Evolutionary conservation across 2,113 vertebrate species (phyloP).

Genomic region (Anolis sagrei): DNA sequence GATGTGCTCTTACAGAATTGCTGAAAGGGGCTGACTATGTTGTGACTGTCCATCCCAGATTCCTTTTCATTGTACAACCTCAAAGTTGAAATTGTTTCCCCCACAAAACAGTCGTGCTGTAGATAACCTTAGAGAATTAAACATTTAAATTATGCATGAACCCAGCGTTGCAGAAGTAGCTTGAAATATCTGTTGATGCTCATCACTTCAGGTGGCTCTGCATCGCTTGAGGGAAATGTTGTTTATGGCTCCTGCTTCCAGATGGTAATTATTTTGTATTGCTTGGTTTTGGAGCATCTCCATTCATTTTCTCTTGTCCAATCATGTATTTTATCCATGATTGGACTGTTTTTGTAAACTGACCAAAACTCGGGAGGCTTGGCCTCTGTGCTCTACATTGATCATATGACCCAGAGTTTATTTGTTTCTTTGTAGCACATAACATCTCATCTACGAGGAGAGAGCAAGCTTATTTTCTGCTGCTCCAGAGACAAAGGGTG

Average conservation of each 20-base stretch:
- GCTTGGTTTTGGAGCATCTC: neutral
- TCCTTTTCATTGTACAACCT: neutral
- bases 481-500: no score
- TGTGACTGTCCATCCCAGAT: neutral
- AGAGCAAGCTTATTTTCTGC: no score
- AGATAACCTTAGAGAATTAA: neutral
- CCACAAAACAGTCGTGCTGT: neutral
- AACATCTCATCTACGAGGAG: no score
- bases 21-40: neutral
- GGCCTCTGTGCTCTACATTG: neutral
- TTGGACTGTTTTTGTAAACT: neutral
- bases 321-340: neutral
- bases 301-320: neutral
- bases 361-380: neutral
- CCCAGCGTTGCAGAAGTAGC: neutral
- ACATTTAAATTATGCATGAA: slow-evolving; percentile 12
- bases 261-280: neutral
- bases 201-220: neutral
- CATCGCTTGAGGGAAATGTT: neutral
- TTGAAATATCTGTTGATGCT: slow-evolving; percentile 21
- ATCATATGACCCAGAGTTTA: no score
- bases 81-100: slow-evolving; percentile 6
- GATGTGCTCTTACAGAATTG: neutral
- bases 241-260: neutral
- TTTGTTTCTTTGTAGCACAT: no score